Evolutionary conservation across 2,113 vertebrate genomes (phyloP).

Genomic region (Mobula hypostoma): DNA sequence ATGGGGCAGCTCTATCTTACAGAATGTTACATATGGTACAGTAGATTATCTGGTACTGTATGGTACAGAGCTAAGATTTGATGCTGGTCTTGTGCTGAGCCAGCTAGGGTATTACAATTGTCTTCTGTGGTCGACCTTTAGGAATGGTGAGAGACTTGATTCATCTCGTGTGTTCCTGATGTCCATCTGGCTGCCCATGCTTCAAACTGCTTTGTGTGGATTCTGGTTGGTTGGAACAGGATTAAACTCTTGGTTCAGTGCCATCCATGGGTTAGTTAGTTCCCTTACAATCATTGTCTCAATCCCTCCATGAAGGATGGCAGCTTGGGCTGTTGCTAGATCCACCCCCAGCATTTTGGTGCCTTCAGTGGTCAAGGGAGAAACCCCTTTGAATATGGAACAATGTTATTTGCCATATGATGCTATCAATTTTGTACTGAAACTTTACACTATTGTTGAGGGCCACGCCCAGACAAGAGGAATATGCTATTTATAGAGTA

Average conservation of each 20-base stretch:
- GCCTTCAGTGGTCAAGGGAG: not conserved
- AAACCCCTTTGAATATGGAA: not conserved
- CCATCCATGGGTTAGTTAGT: not conserved
- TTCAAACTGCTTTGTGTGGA: not conserved
- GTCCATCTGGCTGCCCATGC: not conserved
- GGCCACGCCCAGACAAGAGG: not conserved
- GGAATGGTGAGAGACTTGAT: not conserved
- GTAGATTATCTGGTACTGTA: not conserved
- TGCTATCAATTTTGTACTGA: not conserved
- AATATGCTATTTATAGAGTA: not conserved
- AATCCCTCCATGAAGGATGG: not conserved
- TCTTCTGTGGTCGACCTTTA: not conserved
- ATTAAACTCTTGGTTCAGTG: not conserved
- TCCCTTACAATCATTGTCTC: no score
- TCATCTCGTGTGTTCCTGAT: not conserved
- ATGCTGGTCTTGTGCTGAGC: not conserved
- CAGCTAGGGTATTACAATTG: not conserved
- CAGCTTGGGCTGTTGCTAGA: not conserved
- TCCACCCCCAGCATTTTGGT: not conserved
- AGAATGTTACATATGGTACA: not conserved
- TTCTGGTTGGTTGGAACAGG: not conserved
- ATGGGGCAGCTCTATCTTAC: not conserved
- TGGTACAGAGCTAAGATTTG: not conserved
- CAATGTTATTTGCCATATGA: not conserved
- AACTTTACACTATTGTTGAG: slow-evolving; percentile 13